Percentiles rank a stretch among this genome's conserved stretches.
These are phyloP conservation scores for Pseudopipra pipra DNA, from an alignment of 2,113 vertebrate genomes.

Conservation along the genomic window DNA sequence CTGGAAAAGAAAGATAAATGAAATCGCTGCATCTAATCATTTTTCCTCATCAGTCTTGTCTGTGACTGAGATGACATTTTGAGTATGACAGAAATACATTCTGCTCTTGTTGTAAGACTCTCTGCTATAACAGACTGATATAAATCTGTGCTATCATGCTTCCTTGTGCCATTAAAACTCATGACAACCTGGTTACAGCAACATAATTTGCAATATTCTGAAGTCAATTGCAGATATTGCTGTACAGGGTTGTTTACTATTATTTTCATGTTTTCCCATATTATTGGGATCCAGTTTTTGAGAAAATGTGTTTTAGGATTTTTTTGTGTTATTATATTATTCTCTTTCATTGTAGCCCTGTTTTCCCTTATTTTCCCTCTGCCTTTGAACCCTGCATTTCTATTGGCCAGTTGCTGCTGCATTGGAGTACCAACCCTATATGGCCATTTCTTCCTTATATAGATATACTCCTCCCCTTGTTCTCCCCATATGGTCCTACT, in stretches of 20 bases:
- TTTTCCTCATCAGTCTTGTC: constrained; percentile 26
- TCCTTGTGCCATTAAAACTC: neutral
- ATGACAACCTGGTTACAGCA: neutral
- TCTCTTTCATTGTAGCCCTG: no score
- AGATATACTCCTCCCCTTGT: no score
- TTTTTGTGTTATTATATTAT: no score
- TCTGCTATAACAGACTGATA: neutral
- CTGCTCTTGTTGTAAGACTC: constrained; percentile 3
- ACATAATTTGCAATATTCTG: neutral
- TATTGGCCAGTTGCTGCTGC: no score
- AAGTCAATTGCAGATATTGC: neutral
- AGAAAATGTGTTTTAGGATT: no score
- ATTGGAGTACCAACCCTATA: no score
- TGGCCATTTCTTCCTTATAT: no score
- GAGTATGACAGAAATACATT: constrained; percentile 13
- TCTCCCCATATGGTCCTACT: no score
- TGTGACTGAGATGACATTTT: constrained; percentile 28
- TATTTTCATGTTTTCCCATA: neutral
- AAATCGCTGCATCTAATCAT: neutral
- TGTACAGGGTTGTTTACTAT: neutral
- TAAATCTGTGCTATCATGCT: neutral
- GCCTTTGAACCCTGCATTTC: no score
- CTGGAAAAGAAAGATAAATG: neutral
- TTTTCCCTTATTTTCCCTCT: no score
- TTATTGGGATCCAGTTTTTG: no score